phyloP scores from a whole-genome alignment of 2,888 invertebrate species.

The Dryobotodes eremita region DNA sequence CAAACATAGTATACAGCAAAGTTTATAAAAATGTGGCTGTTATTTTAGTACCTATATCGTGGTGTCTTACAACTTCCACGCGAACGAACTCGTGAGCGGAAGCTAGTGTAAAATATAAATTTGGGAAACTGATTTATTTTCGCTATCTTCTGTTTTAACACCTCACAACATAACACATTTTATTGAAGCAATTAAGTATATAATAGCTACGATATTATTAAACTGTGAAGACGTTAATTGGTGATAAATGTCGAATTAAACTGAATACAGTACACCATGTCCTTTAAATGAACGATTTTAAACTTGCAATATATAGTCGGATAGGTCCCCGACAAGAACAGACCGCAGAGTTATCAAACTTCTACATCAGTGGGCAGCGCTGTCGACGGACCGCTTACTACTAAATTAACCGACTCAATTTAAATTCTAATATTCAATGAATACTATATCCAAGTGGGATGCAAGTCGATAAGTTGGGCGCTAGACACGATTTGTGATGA shows the following conservation, averaged over 20 bases:
- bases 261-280: conserved; percentile 28
- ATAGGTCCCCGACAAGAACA: conserved; percentile 59
- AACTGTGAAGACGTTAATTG: conserved; percentile 6
- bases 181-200: conserved; percentile 6
- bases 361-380: conserved; percentile 60
- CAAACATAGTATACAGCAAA: no score
- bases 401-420: conserved; percentile 59
- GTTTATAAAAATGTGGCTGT: no score
- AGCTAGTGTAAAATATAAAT: neutral
- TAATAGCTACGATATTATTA: conserved; percentile 19
- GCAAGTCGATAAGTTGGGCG: conserved; percentile 22
- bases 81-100: no score
- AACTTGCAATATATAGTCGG: conserved; percentile 54
- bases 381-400: conserved; percentile 42
- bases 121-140: neutral
- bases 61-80: no score
- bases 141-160: neutral
- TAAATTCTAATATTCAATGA: conserved; percentile 57
- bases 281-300: conserved; percentile 33
- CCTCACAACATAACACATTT: neutral
- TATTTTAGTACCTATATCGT: no score
- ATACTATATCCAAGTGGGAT: conserved; percentile 42
- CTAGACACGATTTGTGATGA: conserved; percentile 18
- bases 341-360: conserved; percentile 62
- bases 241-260: no score